Conservation (phyloP, 2,888 invertebrate species). For the Prionchulus punctatus region DNA sequence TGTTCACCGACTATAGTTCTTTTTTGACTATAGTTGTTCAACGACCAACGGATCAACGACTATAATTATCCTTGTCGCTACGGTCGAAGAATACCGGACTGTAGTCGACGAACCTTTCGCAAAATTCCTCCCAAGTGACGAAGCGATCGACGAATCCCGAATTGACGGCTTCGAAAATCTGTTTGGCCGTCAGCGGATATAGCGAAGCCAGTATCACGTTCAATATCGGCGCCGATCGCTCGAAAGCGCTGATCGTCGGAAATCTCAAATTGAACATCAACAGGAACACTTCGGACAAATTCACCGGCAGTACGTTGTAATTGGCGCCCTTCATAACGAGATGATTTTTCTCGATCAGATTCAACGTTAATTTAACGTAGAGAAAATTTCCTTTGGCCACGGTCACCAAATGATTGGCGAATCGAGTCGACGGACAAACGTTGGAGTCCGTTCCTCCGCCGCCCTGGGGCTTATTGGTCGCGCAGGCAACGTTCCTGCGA, state of each 20-base stretch:
- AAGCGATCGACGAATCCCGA: slow-evolving; percentile 60
- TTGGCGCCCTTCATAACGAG: slow-evolving; percentile 44
- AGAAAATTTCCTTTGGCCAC: slow-evolving; percentile 75
- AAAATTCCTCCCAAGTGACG: slow-evolving; percentile 72
- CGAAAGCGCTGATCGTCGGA: slow-evolving; percentile 57
- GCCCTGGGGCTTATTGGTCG: background rate
- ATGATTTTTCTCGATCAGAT: slow-evolving; percentile 75
- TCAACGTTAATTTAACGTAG: slow-evolving; percentile 73
- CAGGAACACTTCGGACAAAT: slow-evolving; percentile 50
- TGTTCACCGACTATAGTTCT: too few species aligned
- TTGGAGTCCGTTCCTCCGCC: background rate
- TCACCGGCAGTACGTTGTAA: slow-evolving; percentile 27
- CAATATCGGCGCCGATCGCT: slow-evolving; percentile 61
- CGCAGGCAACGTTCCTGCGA: background rate
- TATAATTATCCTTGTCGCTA: too few species aligned
- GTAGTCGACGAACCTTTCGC: too few species aligned
- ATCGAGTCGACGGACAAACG: slow-evolving; percentile 29
- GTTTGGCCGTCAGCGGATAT: slow-evolving; percentile 59
- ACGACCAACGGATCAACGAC: too few species aligned
- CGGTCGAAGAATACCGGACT: too few species aligned
- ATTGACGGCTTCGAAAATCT: slow-evolving; percentile 83
- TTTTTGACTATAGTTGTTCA: too few species aligned
- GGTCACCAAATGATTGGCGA: slow-evolving; percentile 64
- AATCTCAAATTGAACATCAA: slow-evolving; percentile 76
- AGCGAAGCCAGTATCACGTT: slow-evolving; percentile 77